Percentiles rank a stretch among this genome's conserved stretches.
phyloP scores from a whole-genome alignment of 2,113 vertebrate genomes.

The Ceuthmochares aereus region DNA sequence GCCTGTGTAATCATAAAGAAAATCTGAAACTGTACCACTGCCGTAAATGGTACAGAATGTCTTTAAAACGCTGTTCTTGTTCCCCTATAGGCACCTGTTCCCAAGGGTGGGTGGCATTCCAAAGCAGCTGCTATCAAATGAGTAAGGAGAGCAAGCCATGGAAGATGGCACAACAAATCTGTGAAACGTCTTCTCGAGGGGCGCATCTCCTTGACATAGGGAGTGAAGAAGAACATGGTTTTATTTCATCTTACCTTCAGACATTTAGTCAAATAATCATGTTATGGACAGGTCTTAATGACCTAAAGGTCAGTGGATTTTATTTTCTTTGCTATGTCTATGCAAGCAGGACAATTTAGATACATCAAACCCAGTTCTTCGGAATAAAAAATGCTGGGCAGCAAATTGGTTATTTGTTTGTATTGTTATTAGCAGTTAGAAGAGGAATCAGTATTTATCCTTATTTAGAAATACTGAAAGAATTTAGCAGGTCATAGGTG shows the following conservation, averaged over 20 bases:
- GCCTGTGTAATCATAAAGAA: neutral
- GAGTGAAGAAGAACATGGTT: conserved; percentile 76
- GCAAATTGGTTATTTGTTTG: neutral
- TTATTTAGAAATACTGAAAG: neutral
- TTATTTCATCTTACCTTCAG: conserved; percentile 78
- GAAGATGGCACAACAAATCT: conserved; percentile 76
- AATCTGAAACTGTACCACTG: neutral
- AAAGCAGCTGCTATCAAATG: conserved; percentile 82
- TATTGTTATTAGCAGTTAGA: neutral
- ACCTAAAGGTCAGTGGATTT: conserved; percentile 76
- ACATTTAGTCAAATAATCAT: conserved; percentile 77
- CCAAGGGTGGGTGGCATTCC: conserved; percentile 80
- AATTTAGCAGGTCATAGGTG: neutral
- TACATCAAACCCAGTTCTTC: neutral
- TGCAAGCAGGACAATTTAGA: neutral
- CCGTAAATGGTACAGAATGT: neutral
- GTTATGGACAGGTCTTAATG: conserved; percentile 86
- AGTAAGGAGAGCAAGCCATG: conserved; percentile 73
- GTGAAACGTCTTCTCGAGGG: conserved; percentile 60
- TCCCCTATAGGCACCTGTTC: conserved; percentile 78
- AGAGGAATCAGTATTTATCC: neutral
- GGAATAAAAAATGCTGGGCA: neutral
- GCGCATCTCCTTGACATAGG: conserved; percentile 82
- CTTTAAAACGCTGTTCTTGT: neutral
- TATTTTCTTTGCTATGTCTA: neutral